Evolutionary conservation across 2,888 invertebrate genomes (phyloP).

Genomic region (Nemapogon koenigi): DNA sequence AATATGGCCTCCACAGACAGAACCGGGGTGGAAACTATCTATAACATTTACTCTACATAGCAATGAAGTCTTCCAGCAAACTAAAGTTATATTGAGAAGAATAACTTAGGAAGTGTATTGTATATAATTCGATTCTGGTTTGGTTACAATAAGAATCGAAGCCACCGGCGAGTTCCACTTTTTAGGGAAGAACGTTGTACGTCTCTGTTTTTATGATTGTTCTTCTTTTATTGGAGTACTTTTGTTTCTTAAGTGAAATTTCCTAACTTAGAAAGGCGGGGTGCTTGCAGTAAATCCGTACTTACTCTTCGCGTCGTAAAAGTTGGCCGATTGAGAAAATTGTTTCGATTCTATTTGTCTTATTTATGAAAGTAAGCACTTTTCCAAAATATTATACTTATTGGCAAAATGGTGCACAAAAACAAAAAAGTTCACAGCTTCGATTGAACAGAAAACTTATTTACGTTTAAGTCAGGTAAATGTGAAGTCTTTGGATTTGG

Average conservation of each 20-base stretch:
- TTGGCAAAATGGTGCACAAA: no score
- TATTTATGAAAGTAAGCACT: no score
- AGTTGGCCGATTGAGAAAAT: slow-evolving; percentile 55
- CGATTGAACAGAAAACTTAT: no score
- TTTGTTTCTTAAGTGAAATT: slow-evolving; percentile 62
- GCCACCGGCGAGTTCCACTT: slow-evolving; percentile 19
- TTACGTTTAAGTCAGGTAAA: no score
- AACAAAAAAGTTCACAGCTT: no score
- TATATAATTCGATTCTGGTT: slow-evolving; percentile 5
- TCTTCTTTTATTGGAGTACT: slow-evolving; percentile 63
- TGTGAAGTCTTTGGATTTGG: no score
- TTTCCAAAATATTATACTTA: no score
- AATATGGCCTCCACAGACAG: no score
- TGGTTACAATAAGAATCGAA: slow-evolving; percentile 4
- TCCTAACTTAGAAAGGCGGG: slow-evolving; percentile 51
- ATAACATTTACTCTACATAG: no score
- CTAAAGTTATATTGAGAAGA: no score
- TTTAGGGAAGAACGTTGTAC: slow-evolving; percentile 41
- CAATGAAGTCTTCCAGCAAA: no score
- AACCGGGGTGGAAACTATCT: no score
- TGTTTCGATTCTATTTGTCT: slow-evolving; percentile 33
- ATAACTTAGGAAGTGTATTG: neutral
- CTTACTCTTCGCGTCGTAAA: slow-evolving; percentile 53
- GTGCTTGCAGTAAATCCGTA: slow-evolving; percentile 54
- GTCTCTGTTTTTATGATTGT: slow-evolving; percentile 56